phyloP scores from a whole-genome alignment of 2,797 vertebrate species.

The Gymnocypris eckloni region DNA sequence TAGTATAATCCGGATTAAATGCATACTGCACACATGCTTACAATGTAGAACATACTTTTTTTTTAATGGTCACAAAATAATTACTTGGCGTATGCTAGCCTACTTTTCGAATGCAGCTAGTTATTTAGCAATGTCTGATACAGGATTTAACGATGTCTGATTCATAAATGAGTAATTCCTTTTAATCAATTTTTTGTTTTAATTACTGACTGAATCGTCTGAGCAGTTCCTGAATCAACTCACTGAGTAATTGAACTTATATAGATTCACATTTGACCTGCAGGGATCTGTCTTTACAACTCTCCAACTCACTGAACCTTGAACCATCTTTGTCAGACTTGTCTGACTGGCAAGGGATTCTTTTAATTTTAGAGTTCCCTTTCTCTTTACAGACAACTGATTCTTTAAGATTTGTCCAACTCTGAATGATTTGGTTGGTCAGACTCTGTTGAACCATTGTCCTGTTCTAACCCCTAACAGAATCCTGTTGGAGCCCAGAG shows the following conservation, averaged over 20 bases:
- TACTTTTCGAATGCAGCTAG: not conserved
- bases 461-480: not conserved
- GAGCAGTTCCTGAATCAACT: not conserved
- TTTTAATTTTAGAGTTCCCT: not conserved
- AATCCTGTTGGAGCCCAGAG: not conserved
- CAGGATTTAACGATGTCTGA: not conserved
- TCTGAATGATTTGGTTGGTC: conserved; percentile 8
- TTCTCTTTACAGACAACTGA: not conserved
- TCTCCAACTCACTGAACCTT: not conserved
- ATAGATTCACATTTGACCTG: not conserved
- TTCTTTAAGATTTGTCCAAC: not conserved
- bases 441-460: not conserved
- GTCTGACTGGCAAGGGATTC: not conserved
- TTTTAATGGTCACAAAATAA: not conserved
- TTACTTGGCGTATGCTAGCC: not conserved
- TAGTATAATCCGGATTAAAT: not conserved
- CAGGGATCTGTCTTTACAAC: not conserved
- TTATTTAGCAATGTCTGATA: not conserved
- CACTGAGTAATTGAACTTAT: not conserved
- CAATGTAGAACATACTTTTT: not conserved
- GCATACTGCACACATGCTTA: not conserved
- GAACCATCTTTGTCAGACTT: not conserved
- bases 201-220: not conserved
- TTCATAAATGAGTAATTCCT: not conserved
- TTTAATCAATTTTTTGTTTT: not conserved